These are phyloP conservation scores for Paradoxurus hermaphroditus DNA, from an alignment of 2,113 vertebrate species.

Conservation along the genomic window DNA sequence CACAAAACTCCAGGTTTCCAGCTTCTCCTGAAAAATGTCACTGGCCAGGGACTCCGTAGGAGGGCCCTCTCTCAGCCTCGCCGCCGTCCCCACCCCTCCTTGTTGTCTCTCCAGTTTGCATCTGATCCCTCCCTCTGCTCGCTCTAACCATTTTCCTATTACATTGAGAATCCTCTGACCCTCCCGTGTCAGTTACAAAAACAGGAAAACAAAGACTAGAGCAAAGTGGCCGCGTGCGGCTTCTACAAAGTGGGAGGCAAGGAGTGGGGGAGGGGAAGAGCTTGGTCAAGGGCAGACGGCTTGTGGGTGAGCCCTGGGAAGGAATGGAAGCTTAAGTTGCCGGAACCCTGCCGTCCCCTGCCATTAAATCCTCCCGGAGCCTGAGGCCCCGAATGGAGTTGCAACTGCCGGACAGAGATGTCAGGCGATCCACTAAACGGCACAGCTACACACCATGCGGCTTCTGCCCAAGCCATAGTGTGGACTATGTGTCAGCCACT, in stretches of 20 bases:
- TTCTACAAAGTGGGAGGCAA: not conserved
- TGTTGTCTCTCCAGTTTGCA: not conserved
- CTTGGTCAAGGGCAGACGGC: no score
- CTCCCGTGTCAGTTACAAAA: not conserved
- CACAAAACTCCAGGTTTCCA: not conserved
- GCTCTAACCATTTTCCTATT: not conserved
- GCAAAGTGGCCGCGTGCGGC: not conserved
- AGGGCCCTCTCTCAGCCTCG: no score
- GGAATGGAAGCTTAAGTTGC: not conserved
- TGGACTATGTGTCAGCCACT: not conserved
- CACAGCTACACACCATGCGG: not conserved
- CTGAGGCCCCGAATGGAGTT: not conserved
- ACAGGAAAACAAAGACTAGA: not conserved
- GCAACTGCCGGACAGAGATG: not conserved
- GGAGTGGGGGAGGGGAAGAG: no score
- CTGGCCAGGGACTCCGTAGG: not conserved
- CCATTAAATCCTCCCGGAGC: not conserved
- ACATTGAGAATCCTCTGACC: not conserved
- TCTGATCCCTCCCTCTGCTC: not conserved
- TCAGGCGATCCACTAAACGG: not conserved
- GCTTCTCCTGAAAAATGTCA: not conserved
- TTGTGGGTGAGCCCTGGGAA: not conserved
- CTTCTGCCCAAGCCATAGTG: not conserved
- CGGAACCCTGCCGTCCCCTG: not conserved
- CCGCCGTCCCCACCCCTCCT: not conserved